These are phyloP conservation scores for Argyra leucocephala DNA, from an alignment of 2,888 invertebrate genomes.

Conservation along the genomic window DNA sequence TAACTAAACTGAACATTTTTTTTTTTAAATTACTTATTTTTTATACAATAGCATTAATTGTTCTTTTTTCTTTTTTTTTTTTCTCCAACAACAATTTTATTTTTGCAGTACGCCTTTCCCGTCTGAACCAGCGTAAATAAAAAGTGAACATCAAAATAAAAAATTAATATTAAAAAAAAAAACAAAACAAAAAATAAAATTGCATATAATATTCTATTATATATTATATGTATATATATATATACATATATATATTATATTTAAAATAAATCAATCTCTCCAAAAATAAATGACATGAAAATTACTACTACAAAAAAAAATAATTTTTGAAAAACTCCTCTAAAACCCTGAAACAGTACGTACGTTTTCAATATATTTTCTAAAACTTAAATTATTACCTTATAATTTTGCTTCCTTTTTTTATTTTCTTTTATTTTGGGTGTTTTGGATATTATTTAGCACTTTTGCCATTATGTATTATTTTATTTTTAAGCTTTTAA, in stretches of 20 bases:
- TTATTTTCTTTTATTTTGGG: too few relatives aligned
- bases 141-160: slow-evolving; percentile 22
- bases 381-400: too few relatives aligned
- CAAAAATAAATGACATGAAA: not conserved
- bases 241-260: slow-evolving; percentile 12
- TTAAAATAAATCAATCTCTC: slow-evolving; percentile 14
- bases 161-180: too few relatives aligned
- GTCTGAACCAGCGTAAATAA: slow-evolving; percentile 64
- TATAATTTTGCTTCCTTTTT: too few relatives aligned
- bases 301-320: not conserved
- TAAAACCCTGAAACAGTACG: not conserved
- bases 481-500: not conserved
- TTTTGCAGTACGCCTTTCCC: slow-evolving; percentile 86
- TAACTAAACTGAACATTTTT: not conserved
- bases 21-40: not conserved
- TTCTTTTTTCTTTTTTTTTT: slow-evolving; percentile 25
- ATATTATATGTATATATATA: slow-evolving; percentile 2
- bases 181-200: slow-evolving; percentile 19
- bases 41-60: not conserved
- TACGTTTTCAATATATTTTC: not conserved
- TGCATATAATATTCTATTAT: slow-evolving; percentile 19
- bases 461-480: not conserved
- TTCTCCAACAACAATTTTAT: slow-evolving; percentile 19
- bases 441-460: too few relatives aligned
- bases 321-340: not conserved